Evolutionary conservation across 2,888 invertebrate genomes (phyloP), one percentile per base, ranked within the genome.

Genomic region (Xestoiulus laeticollis): DNA sequence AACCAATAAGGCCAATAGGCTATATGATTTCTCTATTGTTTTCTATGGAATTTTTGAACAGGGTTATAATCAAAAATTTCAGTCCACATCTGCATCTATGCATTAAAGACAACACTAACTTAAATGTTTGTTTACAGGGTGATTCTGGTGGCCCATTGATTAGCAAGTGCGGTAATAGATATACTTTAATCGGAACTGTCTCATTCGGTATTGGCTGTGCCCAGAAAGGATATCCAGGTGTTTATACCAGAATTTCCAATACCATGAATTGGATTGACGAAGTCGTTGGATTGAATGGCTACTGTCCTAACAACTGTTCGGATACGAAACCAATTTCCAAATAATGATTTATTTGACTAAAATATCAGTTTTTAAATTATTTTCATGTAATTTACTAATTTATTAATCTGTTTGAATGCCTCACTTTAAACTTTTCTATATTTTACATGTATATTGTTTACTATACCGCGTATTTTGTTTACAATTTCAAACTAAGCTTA

Each of bases 141-240:
- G 88, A 88, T 53, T 88, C 88, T 83, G 88, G 88, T 48, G 88
- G 88, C 8, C 88, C 88, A 22, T 43, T 88, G 59, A 84, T 84
- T 10, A 22, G 48, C 48, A 86, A 87, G 53, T 88, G 88, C 53
- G 87, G 87, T 38, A 43, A 26, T 8, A 82, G 87, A 19, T 88
- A 83, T 53, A 26, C 44, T 26, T 32, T 87, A 26, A 68, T 88
- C n/a, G 88, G 88, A 12, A 22, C 87, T 22, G 88, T 88, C 16
- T 88, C 88, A 10, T 88, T 88, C 84, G 88, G 88, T 0, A 88
- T 88, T 59, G 88, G 88, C 14, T 88, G 88, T 53, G 88, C 83
- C 84, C 84, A 48, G 32, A 83, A 87, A 26, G 12, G 26, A 0
- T 83, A 48, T 44, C 88, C 88, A 14, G 88, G 88, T 10, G 87